Percentiles rank a stretch among this genome's conserved stretches.
phyloP scores from a whole-genome alignment of 2,113 vertebrate species.

The Ceuthmochares aereus region DNA sequence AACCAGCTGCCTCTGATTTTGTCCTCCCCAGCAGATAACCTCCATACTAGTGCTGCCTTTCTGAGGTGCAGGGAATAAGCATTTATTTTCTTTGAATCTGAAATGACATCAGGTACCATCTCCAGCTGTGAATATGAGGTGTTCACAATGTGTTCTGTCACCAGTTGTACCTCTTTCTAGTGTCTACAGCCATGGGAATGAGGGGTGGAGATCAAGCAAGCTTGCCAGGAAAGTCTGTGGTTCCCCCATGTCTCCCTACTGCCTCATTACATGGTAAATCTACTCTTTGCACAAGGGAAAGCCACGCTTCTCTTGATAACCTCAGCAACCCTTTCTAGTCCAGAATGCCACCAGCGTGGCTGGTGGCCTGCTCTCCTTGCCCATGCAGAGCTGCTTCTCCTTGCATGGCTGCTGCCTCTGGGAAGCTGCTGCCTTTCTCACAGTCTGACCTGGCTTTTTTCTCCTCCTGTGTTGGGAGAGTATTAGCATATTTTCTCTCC shows the following conservation, averaged over 20 bases:
- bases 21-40: neutral
- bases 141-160: neutral
- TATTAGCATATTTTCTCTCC: constrained; percentile 42
- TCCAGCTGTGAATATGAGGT: fast-evolving
- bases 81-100: neutral
- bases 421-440: neutral
- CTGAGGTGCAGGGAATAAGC: neutral
- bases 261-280: neutral
- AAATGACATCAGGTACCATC: neutral
- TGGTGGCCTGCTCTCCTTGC: neutral
- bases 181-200: neutral
- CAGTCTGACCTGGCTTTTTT: neutral
- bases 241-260: neutral
- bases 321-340: neutral
- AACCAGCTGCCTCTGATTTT: neutral
- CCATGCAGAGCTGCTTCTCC: neutral
- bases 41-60: neutral
- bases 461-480: neutral
- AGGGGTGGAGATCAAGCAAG: neutral
- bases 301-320: neutral
- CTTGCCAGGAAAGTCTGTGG: neutral
- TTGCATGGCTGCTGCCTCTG: neutral
- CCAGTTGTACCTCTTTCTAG: fast-evolving
- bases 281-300: neutral
- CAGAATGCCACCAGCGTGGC: fast-evolving